Conservation (phyloP, 2,888 invertebrate species). For the Digitonthophagus gazella region DNA sequence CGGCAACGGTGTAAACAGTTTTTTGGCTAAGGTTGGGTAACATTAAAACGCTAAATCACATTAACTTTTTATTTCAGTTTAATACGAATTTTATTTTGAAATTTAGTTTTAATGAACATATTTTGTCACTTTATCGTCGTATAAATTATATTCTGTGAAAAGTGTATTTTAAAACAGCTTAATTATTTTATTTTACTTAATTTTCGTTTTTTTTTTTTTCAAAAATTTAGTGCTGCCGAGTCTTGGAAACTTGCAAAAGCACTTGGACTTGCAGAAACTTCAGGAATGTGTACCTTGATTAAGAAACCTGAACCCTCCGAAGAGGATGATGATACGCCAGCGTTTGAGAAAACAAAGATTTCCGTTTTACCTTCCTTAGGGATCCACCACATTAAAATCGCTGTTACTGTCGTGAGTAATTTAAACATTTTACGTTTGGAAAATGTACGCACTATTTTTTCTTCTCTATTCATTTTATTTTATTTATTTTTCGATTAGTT, state of each 20-base stretch:
- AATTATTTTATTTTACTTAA: not conserved
- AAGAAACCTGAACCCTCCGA: not conserved
- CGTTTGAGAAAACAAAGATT: constrained; percentile 35
- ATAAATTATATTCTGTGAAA: too few species aligned
- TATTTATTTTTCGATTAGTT: constrained; percentile 48
- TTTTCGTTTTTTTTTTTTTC: not conserved
- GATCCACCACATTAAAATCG: constrained; percentile 56
- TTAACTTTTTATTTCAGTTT: not conserved
- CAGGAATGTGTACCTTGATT: constrained; percentile 17
- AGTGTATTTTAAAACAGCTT: too few species aligned
- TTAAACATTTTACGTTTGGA: not conserved
- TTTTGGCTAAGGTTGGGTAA: too few species aligned
- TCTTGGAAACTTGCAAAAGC: constrained; percentile 37
- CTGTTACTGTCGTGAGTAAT: constrained; percentile 58
- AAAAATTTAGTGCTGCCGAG: constrained; percentile 25
- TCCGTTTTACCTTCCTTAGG: constrained; percentile 62
- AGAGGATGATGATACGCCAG: constrained; percentile 14
- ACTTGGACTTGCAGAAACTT: constrained; percentile 18
- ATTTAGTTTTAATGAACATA: too few species aligned
- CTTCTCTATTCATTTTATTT: constrained; percentile 10
- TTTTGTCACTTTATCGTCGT: not conserved
- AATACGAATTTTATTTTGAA: too few species aligned
- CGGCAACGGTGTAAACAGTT: too few species aligned
- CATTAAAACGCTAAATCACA: not conserved
- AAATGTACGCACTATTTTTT: too few species aligned